Conservation (phyloP, 2,113 vertebrate genomes). For the Entelurus aequoreus region DNA sequence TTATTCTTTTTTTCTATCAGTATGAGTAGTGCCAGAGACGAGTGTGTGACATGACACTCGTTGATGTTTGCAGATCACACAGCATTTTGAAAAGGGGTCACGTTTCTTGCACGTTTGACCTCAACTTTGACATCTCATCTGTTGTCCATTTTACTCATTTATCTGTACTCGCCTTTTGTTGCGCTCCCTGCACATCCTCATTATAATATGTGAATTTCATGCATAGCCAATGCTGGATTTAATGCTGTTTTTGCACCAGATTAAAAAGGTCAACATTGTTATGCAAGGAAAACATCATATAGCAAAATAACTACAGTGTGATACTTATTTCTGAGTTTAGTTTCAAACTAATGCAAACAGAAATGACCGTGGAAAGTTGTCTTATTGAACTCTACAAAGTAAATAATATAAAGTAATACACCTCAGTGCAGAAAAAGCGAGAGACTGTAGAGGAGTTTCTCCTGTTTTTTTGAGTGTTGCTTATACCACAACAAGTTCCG, state of each 20-base stretch:
- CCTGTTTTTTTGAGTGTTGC: not conserved
- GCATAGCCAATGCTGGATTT: not conserved
- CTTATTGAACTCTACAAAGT: not conserved
- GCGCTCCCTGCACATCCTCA: not conserved
- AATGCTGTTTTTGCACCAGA: not conserved
- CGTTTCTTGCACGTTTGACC: not conserved
- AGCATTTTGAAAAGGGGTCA: slow-evolving; percentile 11
- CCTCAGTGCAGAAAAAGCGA: not conserved
- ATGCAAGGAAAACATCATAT: not conserved
- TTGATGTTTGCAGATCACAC: slow-evolving; percentile 3
- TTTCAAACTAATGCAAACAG: not conserved
- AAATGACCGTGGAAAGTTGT: not conserved
- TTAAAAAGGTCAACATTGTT: not conserved
- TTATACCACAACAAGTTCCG: not conserved
- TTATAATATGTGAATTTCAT: slow-evolving; percentile 3
- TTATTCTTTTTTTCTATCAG: slow-evolving; percentile 8
- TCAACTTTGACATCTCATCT: not conserved
- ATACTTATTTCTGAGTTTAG: not conserved
- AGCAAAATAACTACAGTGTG: no score
- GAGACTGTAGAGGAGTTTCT: not conserved
- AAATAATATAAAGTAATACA: not conserved
- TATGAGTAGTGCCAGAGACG: slow-evolving; percentile 15
- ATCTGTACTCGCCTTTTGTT: not conserved
- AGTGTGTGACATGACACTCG: slow-evolving; percentile 15
- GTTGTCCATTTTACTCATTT: not conserved